Evolutionary conservation across 2,888 invertebrate genomes (phyloP).

Genomic region (Cataglyphis cursor): DNA sequence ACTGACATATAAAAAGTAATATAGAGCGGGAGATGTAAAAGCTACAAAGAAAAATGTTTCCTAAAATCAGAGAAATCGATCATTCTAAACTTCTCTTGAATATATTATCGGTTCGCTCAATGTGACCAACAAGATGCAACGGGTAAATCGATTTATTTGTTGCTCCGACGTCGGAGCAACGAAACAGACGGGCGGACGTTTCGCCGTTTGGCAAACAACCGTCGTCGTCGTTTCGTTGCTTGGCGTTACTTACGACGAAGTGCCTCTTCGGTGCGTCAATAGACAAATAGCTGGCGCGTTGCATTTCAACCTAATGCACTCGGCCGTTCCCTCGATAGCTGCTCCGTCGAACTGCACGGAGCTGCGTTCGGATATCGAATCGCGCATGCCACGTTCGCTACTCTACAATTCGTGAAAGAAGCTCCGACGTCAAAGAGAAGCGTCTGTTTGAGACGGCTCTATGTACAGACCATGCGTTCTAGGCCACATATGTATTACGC

Average conservation of each 20-base stretch:
- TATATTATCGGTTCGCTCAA: constrained; percentile 1
- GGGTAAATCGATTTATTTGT: constrained; percentile 51
- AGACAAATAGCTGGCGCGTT: constrained; percentile 64
- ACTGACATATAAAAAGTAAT: not conserved
- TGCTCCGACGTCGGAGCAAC: constrained; percentile 36
- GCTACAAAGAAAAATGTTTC: constrained; percentile 17
- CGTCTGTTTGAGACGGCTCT: constrained; percentile 63
- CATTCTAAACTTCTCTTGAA: not conserved
- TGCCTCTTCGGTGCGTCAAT: constrained; percentile 56
- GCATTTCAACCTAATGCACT: constrained; percentile 59
- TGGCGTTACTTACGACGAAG: constrained; percentile 49
- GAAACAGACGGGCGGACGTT: constrained; percentile 15
- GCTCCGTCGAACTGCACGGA: not conserved
- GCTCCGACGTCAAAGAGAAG: constrained; percentile 66
- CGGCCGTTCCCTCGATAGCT: constrained; percentile 55
- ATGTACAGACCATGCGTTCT: constrained; percentile 20
- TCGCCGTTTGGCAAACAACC: constrained; percentile 58
- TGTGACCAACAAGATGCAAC: constrained; percentile 37
- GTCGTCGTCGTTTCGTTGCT: constrained; percentile 60
- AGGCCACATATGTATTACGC: not conserved
- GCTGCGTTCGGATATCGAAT: constrained; percentile 32
- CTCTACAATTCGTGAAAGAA: constrained; percentile 59
- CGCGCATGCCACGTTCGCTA: constrained; percentile 39
- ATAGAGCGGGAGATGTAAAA: not conserved
- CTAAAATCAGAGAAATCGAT: constrained; percentile 25